phyloP scores from a whole-genome alignment of 2,888 invertebrate species.

The Aleiodes alternator region DNA sequence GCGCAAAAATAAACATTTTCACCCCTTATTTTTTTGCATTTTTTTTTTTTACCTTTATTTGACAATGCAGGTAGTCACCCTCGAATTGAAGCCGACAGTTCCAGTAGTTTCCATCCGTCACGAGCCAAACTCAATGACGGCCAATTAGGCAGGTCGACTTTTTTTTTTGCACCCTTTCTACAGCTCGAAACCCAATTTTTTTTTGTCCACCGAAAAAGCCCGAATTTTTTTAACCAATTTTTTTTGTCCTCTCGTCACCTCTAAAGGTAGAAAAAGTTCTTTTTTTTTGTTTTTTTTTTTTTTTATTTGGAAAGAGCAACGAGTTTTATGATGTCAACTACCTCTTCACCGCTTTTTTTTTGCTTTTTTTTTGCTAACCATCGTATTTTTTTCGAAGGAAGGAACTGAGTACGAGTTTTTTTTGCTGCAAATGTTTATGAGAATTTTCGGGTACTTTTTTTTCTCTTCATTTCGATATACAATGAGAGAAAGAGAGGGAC shows the following conservation, averaged over 20 bases:
- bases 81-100: conserved; percentile 42
- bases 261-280: conserved; percentile 38
- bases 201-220: background rate
- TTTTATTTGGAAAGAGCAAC: conserved; percentile 25
- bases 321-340: conserved; percentile 22
- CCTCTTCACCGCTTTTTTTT: conserved; percentile 16
- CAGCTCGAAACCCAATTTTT: conserved; percentile 28
- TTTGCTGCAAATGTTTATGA: conserved; percentile 27
- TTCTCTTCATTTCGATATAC: conserved; percentile 2
- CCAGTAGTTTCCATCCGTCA: conserved; percentile 45
- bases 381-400: conserved; percentile 5
- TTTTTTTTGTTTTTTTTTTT: conserved; percentile 19
- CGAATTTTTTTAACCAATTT: conserved; percentile 34
- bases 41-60: too few relatives aligned
- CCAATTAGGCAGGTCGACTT: conserved; percentile 58
- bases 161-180: conserved; percentile 54
- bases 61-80: too few relatives aligned
- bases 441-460: background rate
- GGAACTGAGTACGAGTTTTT: background rate
- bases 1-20: too few relatives aligned
- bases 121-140: conserved; percentile 50
- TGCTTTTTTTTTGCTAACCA: background rate
- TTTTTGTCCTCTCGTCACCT: conserved; percentile 39
- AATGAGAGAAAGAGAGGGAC: background rate
- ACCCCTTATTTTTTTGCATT: too few relatives aligned